Conservation (phyloP, 2,888 invertebrate genomes). For the Sipha maydis region DNA sequence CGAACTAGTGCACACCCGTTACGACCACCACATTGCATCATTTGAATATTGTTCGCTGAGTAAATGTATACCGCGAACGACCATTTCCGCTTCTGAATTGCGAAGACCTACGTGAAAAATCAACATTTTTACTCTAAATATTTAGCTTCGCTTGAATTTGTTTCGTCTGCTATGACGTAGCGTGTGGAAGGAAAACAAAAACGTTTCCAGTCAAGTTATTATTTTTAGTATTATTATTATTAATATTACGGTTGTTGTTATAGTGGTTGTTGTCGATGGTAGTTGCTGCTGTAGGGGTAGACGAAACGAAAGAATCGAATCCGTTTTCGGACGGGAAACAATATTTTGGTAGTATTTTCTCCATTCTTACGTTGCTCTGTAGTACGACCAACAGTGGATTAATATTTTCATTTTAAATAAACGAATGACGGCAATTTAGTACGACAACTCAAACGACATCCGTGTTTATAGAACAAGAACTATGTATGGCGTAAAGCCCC, state of each 20-base stretch:
- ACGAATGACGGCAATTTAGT: conserved; percentile 14
- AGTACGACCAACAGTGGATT: not conserved
- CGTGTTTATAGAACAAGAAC: not conserved
- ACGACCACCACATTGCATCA: no score
- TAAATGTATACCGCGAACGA: not conserved
- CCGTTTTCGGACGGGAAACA: not conserved
- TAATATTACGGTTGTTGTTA: not conserved
- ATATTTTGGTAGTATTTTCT: not conserved
- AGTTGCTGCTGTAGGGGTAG: not conserved
- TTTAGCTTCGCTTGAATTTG: conserved; percentile 8
- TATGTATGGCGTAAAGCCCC: not conserved
- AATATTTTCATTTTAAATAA: not conserved
- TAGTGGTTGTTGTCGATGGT: not conserved
- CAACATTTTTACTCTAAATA: not conserved
- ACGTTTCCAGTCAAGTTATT: conserved; percentile 18
- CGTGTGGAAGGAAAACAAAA: conserved; percentile 28
- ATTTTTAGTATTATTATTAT: conserved; percentile 29
- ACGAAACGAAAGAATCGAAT: conserved; percentile 13
- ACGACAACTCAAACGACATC: conserved; percentile 20
- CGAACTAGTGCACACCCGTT: not conserved
- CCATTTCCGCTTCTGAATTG: not conserved
- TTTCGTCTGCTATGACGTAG: not conserved
- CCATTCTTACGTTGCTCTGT: not conserved
- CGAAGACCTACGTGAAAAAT: conserved; percentile 21
- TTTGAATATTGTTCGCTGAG: not conserved